A percentile compares a stretch with the other conserved stretches of the same genome.
These are phyloP conservation scores for Crotalus viridis DNA, from an alignment of 2,113 vertebrate species.

Conservation along the genomic window DNA sequence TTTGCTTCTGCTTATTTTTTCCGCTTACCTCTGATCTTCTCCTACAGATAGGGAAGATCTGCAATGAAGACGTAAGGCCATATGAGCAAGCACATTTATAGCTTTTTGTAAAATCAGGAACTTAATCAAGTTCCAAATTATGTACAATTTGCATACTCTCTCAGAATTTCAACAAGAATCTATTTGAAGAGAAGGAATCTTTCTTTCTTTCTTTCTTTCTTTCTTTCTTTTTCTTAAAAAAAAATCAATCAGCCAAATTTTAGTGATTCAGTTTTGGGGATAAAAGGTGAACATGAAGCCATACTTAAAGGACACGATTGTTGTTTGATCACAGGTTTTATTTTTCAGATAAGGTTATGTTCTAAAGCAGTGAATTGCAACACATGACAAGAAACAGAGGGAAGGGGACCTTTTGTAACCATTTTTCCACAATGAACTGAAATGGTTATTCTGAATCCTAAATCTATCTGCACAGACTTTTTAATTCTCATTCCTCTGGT, in stretches of 20 bases:
- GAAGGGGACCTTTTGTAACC: background rate
- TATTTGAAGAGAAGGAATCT: background rate
- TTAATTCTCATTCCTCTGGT: background rate
- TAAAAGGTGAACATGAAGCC: background rate
- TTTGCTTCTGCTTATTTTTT: background rate
- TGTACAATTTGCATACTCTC: background rate
- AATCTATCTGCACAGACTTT: background rate
- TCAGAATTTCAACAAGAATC: background rate
- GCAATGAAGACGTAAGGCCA: background rate
- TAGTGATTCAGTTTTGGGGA: background rate
- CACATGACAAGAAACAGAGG: background rate
- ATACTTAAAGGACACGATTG: background rate
- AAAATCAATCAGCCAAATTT: background rate
- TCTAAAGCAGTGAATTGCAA: background rate
- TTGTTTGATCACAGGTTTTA: background rate
- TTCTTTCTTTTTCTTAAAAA: background rate
- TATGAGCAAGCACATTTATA: background rate
- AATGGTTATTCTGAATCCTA: background rate
- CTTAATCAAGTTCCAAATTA: background rate
- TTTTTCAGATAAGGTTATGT: background rate
- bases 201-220: too few relatives aligned
- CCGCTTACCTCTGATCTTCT: background rate
- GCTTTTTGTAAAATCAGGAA: background rate
- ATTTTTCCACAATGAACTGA: background rate
- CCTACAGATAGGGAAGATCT: background rate